Evolutionary conservation across 2,888 invertebrate genomes (phyloP).

Genomic region (Troides oblongomaculatus): DNA sequence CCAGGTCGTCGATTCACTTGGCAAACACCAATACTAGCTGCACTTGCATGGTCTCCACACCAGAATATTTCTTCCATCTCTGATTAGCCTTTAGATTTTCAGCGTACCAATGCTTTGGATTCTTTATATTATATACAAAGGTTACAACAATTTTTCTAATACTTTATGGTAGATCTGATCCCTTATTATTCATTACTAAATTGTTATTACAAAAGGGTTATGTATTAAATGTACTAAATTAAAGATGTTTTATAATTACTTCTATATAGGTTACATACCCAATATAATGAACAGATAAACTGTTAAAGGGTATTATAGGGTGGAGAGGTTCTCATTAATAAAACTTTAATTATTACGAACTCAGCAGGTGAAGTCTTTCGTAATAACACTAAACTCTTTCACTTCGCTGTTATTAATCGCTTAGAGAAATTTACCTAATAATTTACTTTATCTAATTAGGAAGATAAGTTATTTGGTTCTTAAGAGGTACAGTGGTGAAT

Average conservation of each 20-base stretch:
- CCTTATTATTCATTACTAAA: no score
- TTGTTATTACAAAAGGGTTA: no score
- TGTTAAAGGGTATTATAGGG: constrained; percentile 1
- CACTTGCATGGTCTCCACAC: no score
- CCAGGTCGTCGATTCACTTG: no score
- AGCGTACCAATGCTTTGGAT: no score
- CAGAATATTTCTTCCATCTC: no score
- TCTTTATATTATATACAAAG: no score
- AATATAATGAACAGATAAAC: constrained; percentile 10
- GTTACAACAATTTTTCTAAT: no score
- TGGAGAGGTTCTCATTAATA: constrained; percentile 13
- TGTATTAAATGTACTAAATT: not conserved
- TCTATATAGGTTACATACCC: constrained; percentile 1
- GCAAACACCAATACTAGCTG: no score
- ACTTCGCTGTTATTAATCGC: constrained; percentile 16
- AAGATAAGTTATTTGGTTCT: constrained; percentile 6
- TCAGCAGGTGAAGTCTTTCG: constrained; percentile 6
- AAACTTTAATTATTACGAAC: constrained; percentile 21
- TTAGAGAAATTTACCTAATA: constrained; percentile 23
- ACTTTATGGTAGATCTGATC: no score
- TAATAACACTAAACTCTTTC: constrained; percentile 16
- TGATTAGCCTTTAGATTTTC: no score
- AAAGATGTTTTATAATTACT: constrained; percentile 9
- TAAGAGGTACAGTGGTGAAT: no score
- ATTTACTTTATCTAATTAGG: constrained; percentile 24